Evolutionary conservation across 1,140 invertebrate genomes (phyloP).

Genomic region (Lasioglossum baleicum): DNA sequence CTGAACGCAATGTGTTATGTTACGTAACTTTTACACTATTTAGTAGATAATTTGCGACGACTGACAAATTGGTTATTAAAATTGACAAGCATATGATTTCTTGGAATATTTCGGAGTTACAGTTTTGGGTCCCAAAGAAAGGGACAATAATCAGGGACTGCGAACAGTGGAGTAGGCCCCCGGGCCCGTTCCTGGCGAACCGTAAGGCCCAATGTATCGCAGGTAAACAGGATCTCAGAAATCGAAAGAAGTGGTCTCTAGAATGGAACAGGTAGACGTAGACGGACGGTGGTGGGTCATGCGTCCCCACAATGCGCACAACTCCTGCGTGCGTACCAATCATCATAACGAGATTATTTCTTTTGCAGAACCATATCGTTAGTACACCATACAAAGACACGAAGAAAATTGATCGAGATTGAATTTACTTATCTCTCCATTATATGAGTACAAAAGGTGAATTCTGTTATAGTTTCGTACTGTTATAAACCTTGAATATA

Average conservation of each 20-base stretch:
- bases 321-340: neutral
- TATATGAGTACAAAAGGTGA: too few relatives aligned
- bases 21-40: too few relatives aligned
- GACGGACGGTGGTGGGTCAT: conserved; percentile 5
- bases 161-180: neutral
- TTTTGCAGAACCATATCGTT: neutral
- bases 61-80: neutral
- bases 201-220: conserved; percentile 67
- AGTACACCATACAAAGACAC: neutral
- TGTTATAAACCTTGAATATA: too few relatives aligned
- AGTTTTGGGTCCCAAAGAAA: neutral
- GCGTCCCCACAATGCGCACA: conserved; percentile 2
- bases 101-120: neutral
- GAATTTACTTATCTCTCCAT: neutral
- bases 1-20: too few relatives aligned
- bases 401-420: neutral
- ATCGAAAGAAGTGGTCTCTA: conserved; percentile 44
- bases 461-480: too few relatives aligned
- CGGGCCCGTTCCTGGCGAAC: neutral
- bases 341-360: neutral
- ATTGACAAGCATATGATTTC: neutral
- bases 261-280: conserved; percentile 40
- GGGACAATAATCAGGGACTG: conserved; percentile 1
- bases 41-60: too few relatives aligned
- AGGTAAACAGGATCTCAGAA: conserved; percentile 67